Evolutionary conservation across 2,797 vertebrate genomes (phyloP).

Genomic region (Ceryle rudis): DNA sequence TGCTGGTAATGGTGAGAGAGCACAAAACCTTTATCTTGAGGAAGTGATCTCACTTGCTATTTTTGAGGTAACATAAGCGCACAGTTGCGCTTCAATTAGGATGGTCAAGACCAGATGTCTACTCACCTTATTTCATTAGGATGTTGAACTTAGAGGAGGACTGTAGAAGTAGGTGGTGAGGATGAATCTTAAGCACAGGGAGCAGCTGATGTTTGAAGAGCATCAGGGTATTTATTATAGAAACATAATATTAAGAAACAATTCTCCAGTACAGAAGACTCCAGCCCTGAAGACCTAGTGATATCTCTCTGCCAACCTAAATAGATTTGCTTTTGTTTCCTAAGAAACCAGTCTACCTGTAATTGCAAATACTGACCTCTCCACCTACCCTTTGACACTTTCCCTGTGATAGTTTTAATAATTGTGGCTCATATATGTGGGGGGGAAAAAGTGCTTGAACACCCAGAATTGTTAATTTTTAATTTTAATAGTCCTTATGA

Average conservation of each 20-base stretch:
- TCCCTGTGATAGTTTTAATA: neutral
- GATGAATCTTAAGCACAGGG: slow-evolving; percentile 39
- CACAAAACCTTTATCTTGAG: neutral
- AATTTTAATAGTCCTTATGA: neutral
- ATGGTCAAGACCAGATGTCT: neutral
- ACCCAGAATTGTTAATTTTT: neutral
- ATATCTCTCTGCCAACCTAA: neutral
- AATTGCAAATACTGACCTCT: neutral
- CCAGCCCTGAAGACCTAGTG: neutral
- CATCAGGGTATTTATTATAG: neutral
- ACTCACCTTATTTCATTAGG: neutral
- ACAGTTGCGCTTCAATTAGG: neutral
- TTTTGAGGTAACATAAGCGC: neutral
- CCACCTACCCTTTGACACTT: neutral
- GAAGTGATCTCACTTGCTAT: neutral
- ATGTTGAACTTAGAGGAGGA: neutral
- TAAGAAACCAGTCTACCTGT: neutral
- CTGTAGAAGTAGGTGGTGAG: neutral
- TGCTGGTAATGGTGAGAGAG: neutral
- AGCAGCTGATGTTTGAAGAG: slow-evolving; percentile 30
- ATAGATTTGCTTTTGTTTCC: neutral
- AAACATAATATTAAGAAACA: neutral
- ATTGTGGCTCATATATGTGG: neutral
- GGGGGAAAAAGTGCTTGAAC: neutral
- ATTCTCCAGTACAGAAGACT: neutral